These are phyloP conservation scores for Orycteropus afer DNA, from an alignment of 2,113 vertebrate genomes.

Conservation along the genomic window DNA sequence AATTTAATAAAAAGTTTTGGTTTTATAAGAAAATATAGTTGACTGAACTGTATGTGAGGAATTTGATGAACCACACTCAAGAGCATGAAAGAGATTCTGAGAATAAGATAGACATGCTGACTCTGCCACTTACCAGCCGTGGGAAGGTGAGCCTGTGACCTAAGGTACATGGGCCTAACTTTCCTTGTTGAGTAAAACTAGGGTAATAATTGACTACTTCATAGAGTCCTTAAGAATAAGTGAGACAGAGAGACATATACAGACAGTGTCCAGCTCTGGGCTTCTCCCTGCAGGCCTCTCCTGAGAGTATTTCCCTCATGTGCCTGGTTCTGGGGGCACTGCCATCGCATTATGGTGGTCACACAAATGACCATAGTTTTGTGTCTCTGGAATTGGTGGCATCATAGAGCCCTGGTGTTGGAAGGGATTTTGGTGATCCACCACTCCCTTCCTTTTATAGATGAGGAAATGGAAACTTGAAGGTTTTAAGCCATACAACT, in stretches of 20 bases:
- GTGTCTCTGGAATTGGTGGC: background rate
- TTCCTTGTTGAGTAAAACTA: background rate
- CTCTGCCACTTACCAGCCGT: background rate
- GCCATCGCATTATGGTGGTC: accelerated
- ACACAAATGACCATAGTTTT: background rate
- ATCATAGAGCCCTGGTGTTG: background rate
- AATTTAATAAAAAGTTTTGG: slow-evolving; percentile 49
- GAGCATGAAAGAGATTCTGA: background rate
- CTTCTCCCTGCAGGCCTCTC: accelerated
- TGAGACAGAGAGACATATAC: background rate
- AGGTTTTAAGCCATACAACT: background rate
- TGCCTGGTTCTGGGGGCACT: background rate
- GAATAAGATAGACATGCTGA: background rate
- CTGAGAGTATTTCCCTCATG: background rate
- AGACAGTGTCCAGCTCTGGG: background rate
- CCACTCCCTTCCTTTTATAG: background rate
- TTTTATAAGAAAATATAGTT: background rate
- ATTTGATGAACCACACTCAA: background rate
- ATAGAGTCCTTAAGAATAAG: background rate
- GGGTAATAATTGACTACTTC: background rate
- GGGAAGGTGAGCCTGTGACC: background rate
- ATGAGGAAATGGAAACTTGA: background rate
- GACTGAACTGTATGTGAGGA: background rate
- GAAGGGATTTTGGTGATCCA: background rate
- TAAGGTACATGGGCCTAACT: background rate